phyloP scores from a whole-genome alignment of 2,797 vertebrate species.

The Pangasius krempfi region DNA sequence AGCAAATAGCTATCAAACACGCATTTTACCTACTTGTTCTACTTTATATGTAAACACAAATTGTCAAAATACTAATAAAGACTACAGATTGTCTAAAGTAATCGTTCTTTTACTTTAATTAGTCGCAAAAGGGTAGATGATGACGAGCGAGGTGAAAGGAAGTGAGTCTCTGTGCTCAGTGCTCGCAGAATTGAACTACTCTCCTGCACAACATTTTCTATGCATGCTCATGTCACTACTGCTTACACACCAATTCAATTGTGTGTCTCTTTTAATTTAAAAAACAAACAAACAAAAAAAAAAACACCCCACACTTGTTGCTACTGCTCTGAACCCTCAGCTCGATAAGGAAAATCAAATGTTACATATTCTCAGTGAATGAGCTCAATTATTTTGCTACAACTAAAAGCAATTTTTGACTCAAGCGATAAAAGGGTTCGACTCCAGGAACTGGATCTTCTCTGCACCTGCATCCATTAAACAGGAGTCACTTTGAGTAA shows the following conservation, averaged over 20 bases:
- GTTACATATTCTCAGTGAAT: neutral
- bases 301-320: neutral
- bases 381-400: neutral
- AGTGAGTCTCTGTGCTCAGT: neutral
- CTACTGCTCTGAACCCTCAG: neutral
- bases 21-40: neutral
- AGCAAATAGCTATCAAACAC: neutral
- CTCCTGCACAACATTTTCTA: neutral
- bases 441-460: neutral
- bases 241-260: neutral
- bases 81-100: neutral
- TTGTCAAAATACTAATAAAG: neutral
- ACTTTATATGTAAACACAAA: too few relatives aligned
- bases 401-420: neutral
- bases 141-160: neutral
- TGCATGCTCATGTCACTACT: neutral
- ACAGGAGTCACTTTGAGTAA: neutral
- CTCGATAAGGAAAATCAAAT: neutral
- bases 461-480: neutral
- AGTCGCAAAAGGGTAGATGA: neutral
- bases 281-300: too few relatives aligned
- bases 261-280: neutral
- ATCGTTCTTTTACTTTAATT: neutral
- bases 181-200: neutral
- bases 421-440: neutral